These are phyloP conservation scores for Argynnis bischoffii DNA, from an alignment of 2,888 invertebrate genomes.

Conservation along the genomic window DNA sequence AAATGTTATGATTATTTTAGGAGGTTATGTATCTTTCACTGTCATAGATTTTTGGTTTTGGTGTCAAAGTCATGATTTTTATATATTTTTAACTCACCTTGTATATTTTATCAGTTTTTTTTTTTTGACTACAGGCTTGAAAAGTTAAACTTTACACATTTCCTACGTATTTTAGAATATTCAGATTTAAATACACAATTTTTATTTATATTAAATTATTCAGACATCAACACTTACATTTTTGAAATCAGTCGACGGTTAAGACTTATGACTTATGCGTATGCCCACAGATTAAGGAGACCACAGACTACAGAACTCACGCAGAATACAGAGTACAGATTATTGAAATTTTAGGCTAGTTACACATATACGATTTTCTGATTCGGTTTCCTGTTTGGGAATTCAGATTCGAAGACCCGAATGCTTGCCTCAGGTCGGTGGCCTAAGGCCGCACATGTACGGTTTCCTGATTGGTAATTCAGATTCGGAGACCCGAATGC, in stretches of 20 bases:
- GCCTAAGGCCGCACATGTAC: too few species aligned
- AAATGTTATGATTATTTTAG: conserved; percentile 37
- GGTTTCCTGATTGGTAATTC: too few species aligned
- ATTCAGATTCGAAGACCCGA: too few species aligned
- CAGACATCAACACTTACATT: background rate
- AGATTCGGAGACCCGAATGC: too few species aligned
- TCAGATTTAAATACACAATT: background rate
- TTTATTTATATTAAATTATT: background rate
- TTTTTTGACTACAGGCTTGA: background rate
- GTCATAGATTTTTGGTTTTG: conserved; percentile 23
- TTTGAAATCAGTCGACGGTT: conserved; percentile 11
- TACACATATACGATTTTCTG: too few species aligned
- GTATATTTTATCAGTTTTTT: background rate
- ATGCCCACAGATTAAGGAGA: too few species aligned
- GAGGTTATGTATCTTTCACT: conserved; percentile 41
- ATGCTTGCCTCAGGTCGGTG: too few species aligned
- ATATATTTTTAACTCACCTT: conserved; percentile 7
- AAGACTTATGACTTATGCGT: too few species aligned
- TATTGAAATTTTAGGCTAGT: background rate
- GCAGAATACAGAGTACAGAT: background rate
- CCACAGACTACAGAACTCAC: background rate
- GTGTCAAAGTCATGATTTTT: background rate
- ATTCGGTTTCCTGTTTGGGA: too few species aligned
- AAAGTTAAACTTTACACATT: too few species aligned
- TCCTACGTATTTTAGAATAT: too few species aligned